Evolutionary conservation across 2,113 vertebrate species (phyloP).

Genomic region (Oreochromis spilurus): DNA sequence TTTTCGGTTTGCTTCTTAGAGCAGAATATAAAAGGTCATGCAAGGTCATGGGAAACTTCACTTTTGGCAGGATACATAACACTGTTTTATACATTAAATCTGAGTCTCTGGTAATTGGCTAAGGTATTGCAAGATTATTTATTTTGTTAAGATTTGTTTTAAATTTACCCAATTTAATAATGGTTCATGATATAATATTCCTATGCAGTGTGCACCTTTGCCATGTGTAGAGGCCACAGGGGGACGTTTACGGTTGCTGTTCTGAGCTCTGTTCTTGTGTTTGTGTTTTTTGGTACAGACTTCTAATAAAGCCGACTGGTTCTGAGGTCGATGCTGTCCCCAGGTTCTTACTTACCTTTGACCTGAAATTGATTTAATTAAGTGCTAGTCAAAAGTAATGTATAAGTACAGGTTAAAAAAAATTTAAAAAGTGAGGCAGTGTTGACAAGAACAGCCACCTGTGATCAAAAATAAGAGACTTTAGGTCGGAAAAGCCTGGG

Average conservation of each 20-base stretch:
- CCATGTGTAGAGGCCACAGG: not conserved
- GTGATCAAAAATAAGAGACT: not conserved
- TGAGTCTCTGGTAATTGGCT: not conserved
- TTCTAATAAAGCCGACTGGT: not conserved
- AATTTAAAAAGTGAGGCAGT: not conserved
- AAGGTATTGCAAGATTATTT: not conserved
- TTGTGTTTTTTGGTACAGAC: not conserved
- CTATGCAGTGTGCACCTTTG: not conserved
- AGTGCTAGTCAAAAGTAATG: not conserved
- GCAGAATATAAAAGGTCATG: slow-evolving; percentile 39
- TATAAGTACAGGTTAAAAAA: not conserved
- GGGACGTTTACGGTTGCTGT: not conserved
- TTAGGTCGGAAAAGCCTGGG: not conserved
- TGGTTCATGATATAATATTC: not conserved
- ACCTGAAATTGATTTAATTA: not conserved
- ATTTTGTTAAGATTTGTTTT: not conserved
- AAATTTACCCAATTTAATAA: not conserved
- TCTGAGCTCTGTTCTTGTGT: not conserved
- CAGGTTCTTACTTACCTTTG: not conserved
- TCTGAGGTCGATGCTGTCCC: not conserved
- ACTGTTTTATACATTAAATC: not conserved
- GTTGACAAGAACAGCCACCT: not conserved
- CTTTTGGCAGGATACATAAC: not conserved
- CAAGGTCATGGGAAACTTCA: slow-evolving; percentile 39
- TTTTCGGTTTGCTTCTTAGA: not conserved